Evolutionary conservation across 37 sponge, comb jelly and placozoan species (phyloP), one percentile per base, ranked within the genome.

Genomic region (Chondrosia reniformis): DNA sequence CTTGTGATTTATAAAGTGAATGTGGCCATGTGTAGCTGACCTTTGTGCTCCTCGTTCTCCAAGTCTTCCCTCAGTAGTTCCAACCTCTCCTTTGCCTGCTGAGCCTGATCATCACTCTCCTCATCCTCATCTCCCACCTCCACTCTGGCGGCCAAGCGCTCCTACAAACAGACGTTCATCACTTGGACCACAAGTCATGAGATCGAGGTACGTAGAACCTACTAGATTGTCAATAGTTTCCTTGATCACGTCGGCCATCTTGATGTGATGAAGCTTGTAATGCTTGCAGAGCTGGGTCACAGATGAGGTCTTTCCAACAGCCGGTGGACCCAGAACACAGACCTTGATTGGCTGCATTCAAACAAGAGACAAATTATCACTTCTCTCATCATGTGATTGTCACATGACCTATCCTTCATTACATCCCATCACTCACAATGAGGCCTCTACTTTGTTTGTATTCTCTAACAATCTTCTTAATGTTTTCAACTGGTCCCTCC

Each of bases 261-360:
- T 89, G 63, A 96, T 64, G 67, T 92, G 97, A 57, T 96, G 91
- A 13, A 96, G 89, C 49, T 96, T 92, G 90, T 92, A 96, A 71
- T 96, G 84, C 45, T 88, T 75, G 80, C 97, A 96, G 39, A 96
- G 76, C 37, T 87, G 85, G 22, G 67, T 27, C 10, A 82, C 84
- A 41, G 88, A 55, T 30, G 75, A 75, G 10, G 88, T 81, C 71
- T 96, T 96, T 32, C 97, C 97, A 0, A 85, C 86, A 22, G 88
- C 91, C 24, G 97, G 97, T 38, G 97, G 91, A 30, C 97, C 97
- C 71, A 96, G 74, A 2, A 96, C 83, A 75, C 93, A 96, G 22
- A 83, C 57, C 46, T 87, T 74, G 55, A 92, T 58, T 1, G 97
- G 97, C 87, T 89, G 52, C 12, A 86, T 10, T 21, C 31, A 24